Evolutionary conservation across 1,140 invertebrate species (phyloP).

Genomic region (Aphaenogaster rudis): DNA sequence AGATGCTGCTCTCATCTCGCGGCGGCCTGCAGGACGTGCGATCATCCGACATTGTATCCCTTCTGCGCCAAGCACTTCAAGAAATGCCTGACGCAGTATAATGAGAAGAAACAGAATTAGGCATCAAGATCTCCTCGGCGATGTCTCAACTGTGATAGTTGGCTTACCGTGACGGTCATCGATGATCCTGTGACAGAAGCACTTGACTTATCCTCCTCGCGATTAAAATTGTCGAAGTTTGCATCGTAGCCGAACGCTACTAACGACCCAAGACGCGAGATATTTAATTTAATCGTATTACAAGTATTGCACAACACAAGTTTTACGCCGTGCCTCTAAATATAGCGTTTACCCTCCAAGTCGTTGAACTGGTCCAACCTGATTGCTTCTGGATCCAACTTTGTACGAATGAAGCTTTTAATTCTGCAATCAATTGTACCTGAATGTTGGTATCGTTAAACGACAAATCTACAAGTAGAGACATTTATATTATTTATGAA

Average conservation of each 20-base stretch:
- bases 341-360: constrained; percentile 71
- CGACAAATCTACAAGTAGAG: neutral
- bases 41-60: constrained; percentile 82
- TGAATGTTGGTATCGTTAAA: neutral
- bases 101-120: constrained; percentile 76
- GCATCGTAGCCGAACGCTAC: neutral
- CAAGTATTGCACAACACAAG: constrained; percentile 64
- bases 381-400: constrained; percentile 42
- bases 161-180: constrained; percentile 25
- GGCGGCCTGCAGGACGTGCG: constrained; percentile 85
- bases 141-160: constrained; percentile 41
- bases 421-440: neutral
- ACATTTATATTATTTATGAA: constrained; percentile 13
- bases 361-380: constrained; percentile 66
- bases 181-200: constrained; percentile 1
- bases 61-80: constrained; percentile 86
- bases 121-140: neutral
- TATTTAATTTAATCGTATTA: constrained; percentile 15
- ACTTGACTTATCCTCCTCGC: no score
- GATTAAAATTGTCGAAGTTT: constrained; percentile 2
- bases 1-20: constrained; percentile 86
- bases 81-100: constrained; percentile 81
- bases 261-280: neutral
- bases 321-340: constrained; percentile 73
- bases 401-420: neutral